Evolutionary conservation across 2,113 vertebrate species (phyloP).

Genomic region (Hoplias malabaricus): DNA sequence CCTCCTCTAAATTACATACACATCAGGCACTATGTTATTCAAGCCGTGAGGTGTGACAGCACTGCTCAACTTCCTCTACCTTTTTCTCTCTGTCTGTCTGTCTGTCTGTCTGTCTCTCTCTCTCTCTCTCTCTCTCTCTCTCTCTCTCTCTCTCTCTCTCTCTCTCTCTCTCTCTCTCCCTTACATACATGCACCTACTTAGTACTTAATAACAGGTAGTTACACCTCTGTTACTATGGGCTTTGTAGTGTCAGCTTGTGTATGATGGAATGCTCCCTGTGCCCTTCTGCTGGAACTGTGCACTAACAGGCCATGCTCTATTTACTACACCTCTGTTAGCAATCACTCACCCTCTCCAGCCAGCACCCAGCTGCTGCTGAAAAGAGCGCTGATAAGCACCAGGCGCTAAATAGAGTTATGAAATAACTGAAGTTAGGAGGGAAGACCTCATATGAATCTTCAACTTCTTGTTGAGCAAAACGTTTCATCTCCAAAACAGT

Average conservation of each 20-base stretch:
- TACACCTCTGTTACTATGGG: neutral
- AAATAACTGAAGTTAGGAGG: neutral
- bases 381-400: neutral
- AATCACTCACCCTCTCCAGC: conserved; percentile 51
- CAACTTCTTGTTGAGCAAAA: neutral
- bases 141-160: conserved; percentile 13
- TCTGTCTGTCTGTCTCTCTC: neutral
- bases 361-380: neutral
- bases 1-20: conserved; percentile 49
- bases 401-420: neutral
- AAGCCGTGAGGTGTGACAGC: conserved; percentile 31
- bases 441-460: neutral
- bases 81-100: neutral
- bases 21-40: conserved; percentile 40
- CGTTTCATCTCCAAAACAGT: too few relatives aligned
- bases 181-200: neutral
- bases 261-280: conserved; percentile 13
- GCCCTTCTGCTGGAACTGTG: conserved; percentile 58
- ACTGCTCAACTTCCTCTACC: conserved; percentile 15
- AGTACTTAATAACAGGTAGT: conserved; percentile 22
- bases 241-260: neutral
- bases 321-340: conserved; percentile 66
- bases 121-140: neutral
- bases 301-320: conserved; percentile 65
- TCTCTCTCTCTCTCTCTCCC: conserved; percentile 14